Conservation (phyloP, 2,113 vertebrate genomes). For the Thryonomys swinderianus region DNA sequence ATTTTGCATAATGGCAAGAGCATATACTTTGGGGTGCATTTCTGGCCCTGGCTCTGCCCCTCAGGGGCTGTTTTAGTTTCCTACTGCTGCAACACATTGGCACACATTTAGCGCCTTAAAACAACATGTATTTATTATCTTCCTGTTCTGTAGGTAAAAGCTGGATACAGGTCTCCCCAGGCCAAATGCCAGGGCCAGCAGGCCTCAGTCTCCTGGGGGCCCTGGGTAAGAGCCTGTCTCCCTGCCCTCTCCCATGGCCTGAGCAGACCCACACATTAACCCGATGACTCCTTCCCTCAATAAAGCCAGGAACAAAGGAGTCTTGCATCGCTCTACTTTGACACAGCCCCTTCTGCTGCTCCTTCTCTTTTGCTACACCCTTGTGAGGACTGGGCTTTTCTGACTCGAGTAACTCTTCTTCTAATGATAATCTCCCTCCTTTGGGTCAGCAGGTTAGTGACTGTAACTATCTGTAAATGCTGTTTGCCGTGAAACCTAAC, state of each 20-base stretch:
- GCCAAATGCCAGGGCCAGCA: not conserved
- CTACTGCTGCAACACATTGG: slow-evolving; percentile 35
- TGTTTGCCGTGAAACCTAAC: not conserved
- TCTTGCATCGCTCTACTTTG: not conserved
- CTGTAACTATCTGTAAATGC: not conserved
- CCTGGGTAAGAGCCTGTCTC: not conserved
- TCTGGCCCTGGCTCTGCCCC: not conserved
- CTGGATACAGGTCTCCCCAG: not conserved
- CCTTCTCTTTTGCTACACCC: not conserved
- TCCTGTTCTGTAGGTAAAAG: not conserved
- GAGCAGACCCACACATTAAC: not conserved
- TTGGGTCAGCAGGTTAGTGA: not conserved
- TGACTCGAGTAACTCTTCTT: not conserved
- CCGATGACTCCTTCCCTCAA: not conserved
- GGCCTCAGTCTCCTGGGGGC: fast-evolving
- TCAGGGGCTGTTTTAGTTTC: not conserved
- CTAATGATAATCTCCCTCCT: not conserved
- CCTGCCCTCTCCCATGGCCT: not conserved
- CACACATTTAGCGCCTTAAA: not conserved
- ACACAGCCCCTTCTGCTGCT: not conserved
- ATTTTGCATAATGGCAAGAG: not conserved
- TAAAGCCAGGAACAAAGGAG: not conserved
- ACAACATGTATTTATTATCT: not conserved
- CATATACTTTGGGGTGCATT: not conserved
- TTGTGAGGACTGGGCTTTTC: not conserved